A percentile compares a stretch with the other conserved stretches of the same genome.
Evolutionary conservation across 2,888 invertebrate species (phyloP).

Genomic region (Eudemis profundana): DNA sequence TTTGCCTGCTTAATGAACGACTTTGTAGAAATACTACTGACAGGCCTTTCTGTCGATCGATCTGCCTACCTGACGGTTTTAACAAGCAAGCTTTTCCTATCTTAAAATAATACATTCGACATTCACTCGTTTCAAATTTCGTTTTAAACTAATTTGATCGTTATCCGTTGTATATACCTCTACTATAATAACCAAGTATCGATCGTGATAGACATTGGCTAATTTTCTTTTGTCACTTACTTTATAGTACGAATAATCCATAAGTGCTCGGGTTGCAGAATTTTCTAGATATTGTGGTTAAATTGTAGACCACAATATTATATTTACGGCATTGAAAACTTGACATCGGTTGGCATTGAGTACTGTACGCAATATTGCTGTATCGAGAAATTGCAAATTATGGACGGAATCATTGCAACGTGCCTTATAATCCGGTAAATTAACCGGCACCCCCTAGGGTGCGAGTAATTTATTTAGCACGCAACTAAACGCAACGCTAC

Average conservation of each 20-base stretch:
- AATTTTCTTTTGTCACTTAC: no score
- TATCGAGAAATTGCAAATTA: conserved; percentile 29
- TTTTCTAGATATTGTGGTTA: not conserved
- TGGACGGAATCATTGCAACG: conserved; percentile 28
- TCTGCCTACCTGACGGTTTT: no score
- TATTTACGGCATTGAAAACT: conserved; percentile 25
- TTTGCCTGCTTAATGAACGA: not conserved
- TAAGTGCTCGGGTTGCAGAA: not conserved
- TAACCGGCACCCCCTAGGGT: conserved; percentile 31
- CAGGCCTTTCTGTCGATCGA: no score
- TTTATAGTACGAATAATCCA: no score
- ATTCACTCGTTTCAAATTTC: conserved; percentile 3
- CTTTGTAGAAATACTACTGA: no score
- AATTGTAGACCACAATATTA: conserved; percentile 25
- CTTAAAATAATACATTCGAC: no score
- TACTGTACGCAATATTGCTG: conserved; percentile 29
- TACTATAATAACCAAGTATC: no score
- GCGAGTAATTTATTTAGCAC: conserved; percentile 31
- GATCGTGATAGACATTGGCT: no score
- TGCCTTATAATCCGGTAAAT: conserved; percentile 37
- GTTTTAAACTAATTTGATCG: conserved; percentile 1
- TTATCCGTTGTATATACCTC: conserved; percentile 7
- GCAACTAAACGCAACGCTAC: conserved; percentile 21
- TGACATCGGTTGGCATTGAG: conserved; percentile 25
- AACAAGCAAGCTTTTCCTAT: conserved; percentile 1